A percentile compares a stretch with the other conserved stretches of the same genome.
phyloP scores from a whole-genome alignment of 2,888 invertebrate genomes.

The Drosophila tanythrix region DNA sequence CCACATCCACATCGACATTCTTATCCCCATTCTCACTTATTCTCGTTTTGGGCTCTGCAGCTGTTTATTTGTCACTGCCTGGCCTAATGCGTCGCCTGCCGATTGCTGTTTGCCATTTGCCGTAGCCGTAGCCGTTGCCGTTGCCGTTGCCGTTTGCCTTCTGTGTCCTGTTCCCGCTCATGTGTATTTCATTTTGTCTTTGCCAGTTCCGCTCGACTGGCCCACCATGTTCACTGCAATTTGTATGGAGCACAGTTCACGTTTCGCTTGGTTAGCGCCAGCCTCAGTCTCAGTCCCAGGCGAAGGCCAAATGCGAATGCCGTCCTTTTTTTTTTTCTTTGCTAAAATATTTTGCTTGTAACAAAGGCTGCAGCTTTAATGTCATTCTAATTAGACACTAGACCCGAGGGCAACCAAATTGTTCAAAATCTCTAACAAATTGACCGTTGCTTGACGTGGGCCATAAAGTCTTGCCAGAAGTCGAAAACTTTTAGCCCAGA shows the following conservation, averaged over 20 bases:
- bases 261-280: slow-evolving; percentile 69
- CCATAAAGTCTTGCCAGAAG: slow-evolving; percentile 46
- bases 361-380: slow-evolving; percentile 64
- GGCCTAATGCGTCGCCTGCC: slow-evolving; percentile 66
- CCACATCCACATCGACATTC: slow-evolving; percentile 10
- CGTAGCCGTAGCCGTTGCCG: slow-evolving; percentile 38
- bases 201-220: slow-evolving; percentile 76
- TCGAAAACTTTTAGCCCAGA: slow-evolving; percentile 46
- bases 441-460: slow-evolving; percentile 69
- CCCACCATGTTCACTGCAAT: slow-evolving; percentile 78
- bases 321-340: slow-evolving; percentile 2
- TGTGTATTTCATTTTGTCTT: slow-evolving; percentile 76
- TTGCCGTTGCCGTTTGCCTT: slow-evolving; percentile 42
- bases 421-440: slow-evolving; percentile 72
- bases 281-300: slow-evolving; percentile 26
- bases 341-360: slow-evolving; percentile 14
- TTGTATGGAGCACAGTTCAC: slow-evolving; percentile 68
- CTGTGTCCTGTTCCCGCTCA: slow-evolving; percentile 57
- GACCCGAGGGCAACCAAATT: slow-evolving; percentile 55
- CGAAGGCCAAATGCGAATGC: slow-evolving; percentile 64
- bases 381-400: slow-evolving; percentile 73
- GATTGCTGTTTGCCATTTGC: slow-evolving; percentile 45
- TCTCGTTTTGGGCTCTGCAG: slow-evolving; percentile 41
- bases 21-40: slow-evolving; percentile 12
- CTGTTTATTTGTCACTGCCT: slow-evolving; percentile 77